Evolutionary conservation across 2,113 vertebrate species (phyloP).

Genomic region (Perca flavescens): DNA sequence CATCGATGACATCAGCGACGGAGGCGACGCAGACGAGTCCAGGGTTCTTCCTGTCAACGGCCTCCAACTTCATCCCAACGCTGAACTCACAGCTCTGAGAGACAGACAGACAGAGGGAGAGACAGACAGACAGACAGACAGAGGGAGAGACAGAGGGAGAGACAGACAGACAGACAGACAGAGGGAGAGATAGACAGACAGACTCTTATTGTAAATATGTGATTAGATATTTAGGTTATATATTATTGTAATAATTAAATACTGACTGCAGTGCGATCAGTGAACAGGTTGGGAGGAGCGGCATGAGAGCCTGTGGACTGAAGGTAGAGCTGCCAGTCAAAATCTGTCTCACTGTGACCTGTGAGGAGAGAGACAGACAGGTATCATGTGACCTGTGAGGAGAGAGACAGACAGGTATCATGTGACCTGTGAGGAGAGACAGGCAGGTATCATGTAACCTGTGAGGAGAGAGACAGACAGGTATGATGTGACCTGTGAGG

Average conservation of each 20-base stretch:
- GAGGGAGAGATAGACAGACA: background rate
- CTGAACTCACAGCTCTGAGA: slow-evolving; percentile 69
- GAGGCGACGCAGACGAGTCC: slow-evolving; percentile 85
- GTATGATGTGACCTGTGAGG: slow-evolving; percentile 67
- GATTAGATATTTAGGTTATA: no score
- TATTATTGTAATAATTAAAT: no score
- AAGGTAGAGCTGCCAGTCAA: slow-evolving; percentile 82
- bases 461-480: slow-evolving; percentile 14
- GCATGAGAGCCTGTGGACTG: slow-evolving; percentile 72
- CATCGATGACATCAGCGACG: slow-evolving; percentile 78
- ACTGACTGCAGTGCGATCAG: slow-evolving; percentile 64
- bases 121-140: background rate
- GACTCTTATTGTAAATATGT: no score
- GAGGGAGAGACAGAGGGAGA: background rate
- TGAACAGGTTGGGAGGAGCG: slow-evolving; percentile 79
- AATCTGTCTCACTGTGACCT: slow-evolving; percentile 80
- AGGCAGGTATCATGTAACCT: slow-evolving; percentile 66
- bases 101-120: slow-evolving; percentile 30
- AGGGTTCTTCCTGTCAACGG: slow-evolving; percentile 86
- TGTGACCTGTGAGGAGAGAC: no score
- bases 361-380: slow-evolving; percentile 15
- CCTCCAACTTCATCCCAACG: slow-evolving; percentile 86
- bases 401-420: no score
- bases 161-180: background rate
- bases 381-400: no score